Percentiles rank a stretch among this genome's conserved stretches.
phyloP scores from a whole-genome alignment of 2,888 invertebrate species.

The Scaptomyza caliginosa region DNA sequence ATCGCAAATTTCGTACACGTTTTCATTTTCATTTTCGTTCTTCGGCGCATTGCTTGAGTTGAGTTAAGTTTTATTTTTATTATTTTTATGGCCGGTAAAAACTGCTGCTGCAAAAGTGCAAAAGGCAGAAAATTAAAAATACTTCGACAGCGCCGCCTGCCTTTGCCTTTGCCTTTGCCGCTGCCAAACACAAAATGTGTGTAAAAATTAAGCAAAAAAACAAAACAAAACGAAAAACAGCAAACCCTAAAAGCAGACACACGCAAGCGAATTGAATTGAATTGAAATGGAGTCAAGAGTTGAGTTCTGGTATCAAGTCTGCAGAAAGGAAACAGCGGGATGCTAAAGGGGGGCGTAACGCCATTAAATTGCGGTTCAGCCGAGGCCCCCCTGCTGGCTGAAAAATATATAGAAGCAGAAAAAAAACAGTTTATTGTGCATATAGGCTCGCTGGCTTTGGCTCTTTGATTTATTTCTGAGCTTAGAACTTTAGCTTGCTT shows the following conservation, averaged over 20 bases:
- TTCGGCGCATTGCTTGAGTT: conserved; percentile 34
- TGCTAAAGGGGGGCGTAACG: conserved; percentile 75
- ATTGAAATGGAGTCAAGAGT: conserved; percentile 41
- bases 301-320: conserved; percentile 14
- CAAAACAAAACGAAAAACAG: not conserved
- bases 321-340: not conserved
- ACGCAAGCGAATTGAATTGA: conserved; percentile 50
- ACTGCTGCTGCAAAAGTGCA: conserved; percentile 68
- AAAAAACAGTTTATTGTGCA: conserved; percentile 20
- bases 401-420: conserved; percentile 1
- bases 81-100: conserved; percentile 68
- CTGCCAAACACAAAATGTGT: conserved; percentile 35
- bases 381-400: conserved; percentile 29
- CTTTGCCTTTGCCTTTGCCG: too few species aligned
- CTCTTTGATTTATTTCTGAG: conserved; percentile 52
- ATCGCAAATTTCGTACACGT: conserved; percentile 79
- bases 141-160: conserved; percentile 61
- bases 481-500: conserved; percentile 34
- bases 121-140: conserved; percentile 80
- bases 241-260: conserved; percentile 18
- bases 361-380: conserved; percentile 67
- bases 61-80: conserved; percentile 62
- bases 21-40: conserved; percentile 74
- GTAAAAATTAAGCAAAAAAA: conserved; percentile 33
- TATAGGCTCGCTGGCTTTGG: conserved; percentile 36